Evolutionary conservation across 2,113 vertebrate species (phyloP).

Genomic region (Meles meles): DNA sequence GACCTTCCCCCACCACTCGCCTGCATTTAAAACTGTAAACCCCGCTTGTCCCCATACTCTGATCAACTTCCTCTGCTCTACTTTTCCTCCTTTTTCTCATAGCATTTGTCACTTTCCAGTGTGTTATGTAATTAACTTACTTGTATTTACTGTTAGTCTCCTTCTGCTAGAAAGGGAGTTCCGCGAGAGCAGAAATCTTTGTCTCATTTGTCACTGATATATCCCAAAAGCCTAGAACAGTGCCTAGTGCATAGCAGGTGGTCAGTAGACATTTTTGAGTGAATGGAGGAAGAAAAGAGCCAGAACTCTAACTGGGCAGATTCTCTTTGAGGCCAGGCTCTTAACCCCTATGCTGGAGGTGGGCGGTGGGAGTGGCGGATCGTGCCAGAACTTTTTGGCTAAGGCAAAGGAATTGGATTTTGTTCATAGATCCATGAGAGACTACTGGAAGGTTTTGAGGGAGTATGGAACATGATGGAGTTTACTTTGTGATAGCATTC

Average conservation of each 20-base stretch:
- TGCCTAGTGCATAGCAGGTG: neutral
- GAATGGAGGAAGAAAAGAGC: neutral
- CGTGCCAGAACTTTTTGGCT: neutral
- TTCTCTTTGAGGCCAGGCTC: neutral
- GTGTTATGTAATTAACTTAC: neutral
- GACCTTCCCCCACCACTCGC: neutral
- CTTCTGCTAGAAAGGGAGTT: neutral
- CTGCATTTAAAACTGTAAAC: neutral
- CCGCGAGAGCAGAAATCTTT: neutral
- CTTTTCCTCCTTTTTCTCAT: neutral
- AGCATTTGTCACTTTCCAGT: neutral
- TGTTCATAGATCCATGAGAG: neutral
- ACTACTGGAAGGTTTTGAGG: neutral
- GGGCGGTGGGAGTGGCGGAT: neutral
- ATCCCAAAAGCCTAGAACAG: neutral
- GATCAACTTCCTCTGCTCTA: neutral
- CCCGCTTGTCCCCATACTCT: neutral
- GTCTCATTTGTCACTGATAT: neutral
- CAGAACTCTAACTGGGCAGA: neutral
- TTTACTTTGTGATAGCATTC: neutral
- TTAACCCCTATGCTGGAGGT: neutral
- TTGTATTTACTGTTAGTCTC: neutral
- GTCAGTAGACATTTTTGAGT: neutral
- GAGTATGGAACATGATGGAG: fast-evolving
- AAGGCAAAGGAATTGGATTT: neutral